Conservation (phyloP, 1,140 invertebrate genomes). For the Philopotamus ludificatus region DNA sequence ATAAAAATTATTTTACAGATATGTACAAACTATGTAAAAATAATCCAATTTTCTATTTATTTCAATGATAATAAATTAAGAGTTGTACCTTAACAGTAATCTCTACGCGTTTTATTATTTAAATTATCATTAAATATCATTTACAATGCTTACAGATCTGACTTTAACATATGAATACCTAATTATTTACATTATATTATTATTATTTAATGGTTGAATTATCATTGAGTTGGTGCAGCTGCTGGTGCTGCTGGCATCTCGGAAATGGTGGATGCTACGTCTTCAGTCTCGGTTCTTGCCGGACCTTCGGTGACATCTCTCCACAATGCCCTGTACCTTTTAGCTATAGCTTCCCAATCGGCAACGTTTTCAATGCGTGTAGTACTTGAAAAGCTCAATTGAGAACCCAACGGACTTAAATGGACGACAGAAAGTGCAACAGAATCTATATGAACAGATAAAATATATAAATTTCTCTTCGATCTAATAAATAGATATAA, state of each 20-base stretch:
- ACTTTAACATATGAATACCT: no score
- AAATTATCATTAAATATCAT: no score
- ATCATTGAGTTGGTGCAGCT: no score
- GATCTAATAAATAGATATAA: not conserved
- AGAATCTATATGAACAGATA: slow-evolving; percentile 59
- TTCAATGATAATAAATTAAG: no score
- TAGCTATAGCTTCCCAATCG: slow-evolving; percentile 86
- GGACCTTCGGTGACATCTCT: slow-evolving; percentile 64
- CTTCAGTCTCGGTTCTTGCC: slow-evolving; percentile 53
- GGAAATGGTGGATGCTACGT: slow-evolving; percentile 50
- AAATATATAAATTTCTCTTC: not conserved
- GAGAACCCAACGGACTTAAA: slow-evolving; percentile 77
- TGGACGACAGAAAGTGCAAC: slow-evolving; percentile 73
- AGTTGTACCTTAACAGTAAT: no score
- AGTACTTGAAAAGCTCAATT: slow-evolving; percentile 72
- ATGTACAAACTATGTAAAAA: no score
- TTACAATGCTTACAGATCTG: no score
- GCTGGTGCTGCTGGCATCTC: slow-evolving; percentile 48
- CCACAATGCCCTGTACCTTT: slow-evolving; percentile 81
- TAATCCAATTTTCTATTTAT: no score
- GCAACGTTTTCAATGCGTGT: slow-evolving; percentile 85
- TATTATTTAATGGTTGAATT: no score
- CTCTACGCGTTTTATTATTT: no score
- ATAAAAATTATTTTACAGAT: no score
- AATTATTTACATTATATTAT: no score